Percentiles rank a stretch among this genome's conserved stretches.
These are phyloP conservation scores for Platygyra sinensis DNA, from an alignment of 64 coral and sea anemone genomes.

Conservation along the genomic window DNA sequence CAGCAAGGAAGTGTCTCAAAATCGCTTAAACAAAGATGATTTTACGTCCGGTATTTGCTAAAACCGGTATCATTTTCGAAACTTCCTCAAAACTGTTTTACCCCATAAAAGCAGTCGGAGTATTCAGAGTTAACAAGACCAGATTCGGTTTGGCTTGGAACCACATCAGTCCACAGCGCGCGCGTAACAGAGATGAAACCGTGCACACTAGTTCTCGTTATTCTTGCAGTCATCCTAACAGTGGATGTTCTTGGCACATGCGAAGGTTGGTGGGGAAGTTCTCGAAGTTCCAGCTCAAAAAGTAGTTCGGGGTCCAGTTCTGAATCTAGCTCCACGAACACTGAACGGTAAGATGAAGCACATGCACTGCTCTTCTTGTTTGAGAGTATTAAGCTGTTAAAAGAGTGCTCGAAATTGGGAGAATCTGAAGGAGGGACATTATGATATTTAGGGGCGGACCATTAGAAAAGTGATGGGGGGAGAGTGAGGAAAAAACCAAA, in stretches of 20 bases:
- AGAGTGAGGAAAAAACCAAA: too few species aligned
- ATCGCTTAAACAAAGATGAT: too few species aligned
- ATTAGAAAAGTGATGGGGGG: too few species aligned
- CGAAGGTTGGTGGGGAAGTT: slow-evolving; percentile 40
- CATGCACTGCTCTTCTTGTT: not conserved
- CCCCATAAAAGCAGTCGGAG: not conserved
- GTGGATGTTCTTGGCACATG: slow-evolving; percentile 19
- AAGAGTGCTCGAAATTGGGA: too few species aligned
- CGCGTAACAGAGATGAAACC: slow-evolving; percentile 51
- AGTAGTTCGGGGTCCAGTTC: not conserved
- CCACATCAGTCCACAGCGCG: not conserved
- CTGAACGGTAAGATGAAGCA: not conserved
- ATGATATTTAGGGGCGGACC: too few species aligned
- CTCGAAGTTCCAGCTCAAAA: not conserved
- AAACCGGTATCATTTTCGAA: not conserved
- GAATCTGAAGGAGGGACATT: too few species aligned
- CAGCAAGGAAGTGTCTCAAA: too few species aligned
- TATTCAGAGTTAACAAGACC: not conserved
- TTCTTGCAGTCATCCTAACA: slow-evolving; percentile 37
- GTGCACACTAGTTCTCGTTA: slow-evolving; percentile 32
- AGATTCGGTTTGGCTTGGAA: not conserved
- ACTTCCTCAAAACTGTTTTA: not conserved
- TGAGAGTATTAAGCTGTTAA: too few species aligned
- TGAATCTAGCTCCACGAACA: not conserved
- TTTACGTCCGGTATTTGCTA: too few species aligned